A percentile compares a stretch with the other conserved stretches of the same genome.
Evolutionary conservation across 1,140 invertebrate genomes (phyloP).

Genomic region (Linepithema humile): DNA sequence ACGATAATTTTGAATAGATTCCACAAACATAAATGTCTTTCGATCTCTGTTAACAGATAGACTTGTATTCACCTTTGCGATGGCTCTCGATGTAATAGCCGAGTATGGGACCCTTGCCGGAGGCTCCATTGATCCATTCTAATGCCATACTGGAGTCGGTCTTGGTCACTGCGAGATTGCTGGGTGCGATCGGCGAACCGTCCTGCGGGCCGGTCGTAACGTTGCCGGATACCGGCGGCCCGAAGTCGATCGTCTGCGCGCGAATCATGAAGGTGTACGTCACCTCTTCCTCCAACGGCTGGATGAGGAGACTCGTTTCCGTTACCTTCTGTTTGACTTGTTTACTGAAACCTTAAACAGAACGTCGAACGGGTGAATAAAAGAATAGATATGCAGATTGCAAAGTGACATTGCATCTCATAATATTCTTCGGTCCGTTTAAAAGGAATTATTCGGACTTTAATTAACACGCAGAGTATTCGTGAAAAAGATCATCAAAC

Average conservation of each 20-base stretch:
- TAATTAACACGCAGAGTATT: no score
- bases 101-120: slow-evolving; percentile 93
- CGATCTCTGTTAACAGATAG: neutral
- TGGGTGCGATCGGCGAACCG: slow-evolving; percentile 93
- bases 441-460: no score
- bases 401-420: neutral
- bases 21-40: no score
- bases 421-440: neutral
- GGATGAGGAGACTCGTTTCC: slow-evolving; percentile 91
- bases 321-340: slow-evolving; percentile 97
- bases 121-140: slow-evolving; percentile 94
- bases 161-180: slow-evolving; percentile 89
- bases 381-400: neutral
- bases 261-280: slow-evolving; percentile 96
- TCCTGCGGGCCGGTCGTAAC: slow-evolving; percentile 97
- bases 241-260: slow-evolving; percentile 95
- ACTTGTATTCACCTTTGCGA: slow-evolving; percentile 89
- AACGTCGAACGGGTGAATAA: slow-evolving; percentile 18
- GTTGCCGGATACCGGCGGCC: slow-evolving; percentile 90
- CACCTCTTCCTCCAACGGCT: slow-evolving; percentile 95
- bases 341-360: slow-evolving; percentile 91
- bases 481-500: no score
- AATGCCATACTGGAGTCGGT: slow-evolving; percentile 94
- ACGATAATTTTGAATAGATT: neutral
- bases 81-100: slow-evolving; percentile 97